Base-by-base conservation (phyloP, 2,797 vertebrate species). In the Chlorospingus flavigularis region DNA sequence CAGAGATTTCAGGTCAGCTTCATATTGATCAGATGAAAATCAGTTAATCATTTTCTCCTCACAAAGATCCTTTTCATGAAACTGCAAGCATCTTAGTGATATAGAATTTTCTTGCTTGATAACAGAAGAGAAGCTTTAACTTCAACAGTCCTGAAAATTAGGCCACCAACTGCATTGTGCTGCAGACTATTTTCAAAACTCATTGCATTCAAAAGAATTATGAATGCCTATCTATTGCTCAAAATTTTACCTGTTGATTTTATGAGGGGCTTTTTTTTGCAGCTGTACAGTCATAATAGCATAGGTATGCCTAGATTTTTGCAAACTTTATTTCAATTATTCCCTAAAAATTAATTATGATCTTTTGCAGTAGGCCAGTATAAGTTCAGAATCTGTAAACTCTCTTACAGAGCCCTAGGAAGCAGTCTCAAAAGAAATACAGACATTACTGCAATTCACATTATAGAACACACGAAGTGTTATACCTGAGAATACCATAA, bases 11-110 rank as follows among this genome's bases (percentile, higher is more conserved):
- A 30, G 33, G 37, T 70, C 70, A 84, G 83, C 51, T 47, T 81
- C 62, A 11, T 84, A 93, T 55, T 78, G 95, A 95, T 90, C 24
- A 95, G 90, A 88, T 26, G 47, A 83, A 93, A 93, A 94, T 63
- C 31, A 5, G 73, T 84, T 86, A 92, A 84, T 67, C 43, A 51
- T 79, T 81, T 88, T 88, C 74, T 70, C 43, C 15, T 90, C 48
- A 85, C 62, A 94, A 88, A 75, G 75, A 48, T 62, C 39, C 53
- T 86, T 24, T 1, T 55, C 47, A 23, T 70, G 73, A 77, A 89
- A 63, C 53, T 62, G 43, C 20, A 43, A 88, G 70, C 19, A 60
- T 70, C 53, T 75, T 73, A 55, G 40, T 86, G 61, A 48, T 81
- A 60, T 17, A 51, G 72, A 66, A 92, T 23, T 55, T 92, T 84